These are phyloP conservation scores for Invenusta paracnida DNA, from an alignment of 2,888 invertebrate genomes.

Conservation along the genomic window DNA sequence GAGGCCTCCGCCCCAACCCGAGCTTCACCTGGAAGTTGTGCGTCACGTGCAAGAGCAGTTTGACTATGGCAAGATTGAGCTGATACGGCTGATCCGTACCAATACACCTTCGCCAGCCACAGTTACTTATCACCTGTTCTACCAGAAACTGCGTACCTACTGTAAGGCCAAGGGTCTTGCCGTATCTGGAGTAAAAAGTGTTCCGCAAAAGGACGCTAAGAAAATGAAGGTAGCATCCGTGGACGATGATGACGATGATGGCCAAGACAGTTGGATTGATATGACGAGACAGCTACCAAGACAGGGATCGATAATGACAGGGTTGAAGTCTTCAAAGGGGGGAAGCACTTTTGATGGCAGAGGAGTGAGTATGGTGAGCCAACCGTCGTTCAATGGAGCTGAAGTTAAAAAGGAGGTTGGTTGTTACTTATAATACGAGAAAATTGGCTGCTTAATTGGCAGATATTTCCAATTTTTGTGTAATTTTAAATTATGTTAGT, in stretches of 20 bases:
- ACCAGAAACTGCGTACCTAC: constrained; percentile 48
- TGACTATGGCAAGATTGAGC: constrained; percentile 53
- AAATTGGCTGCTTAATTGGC: too few relatives aligned
- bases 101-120: constrained; percentile 54
- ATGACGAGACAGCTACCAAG: too few relatives aligned
- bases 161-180: constrained; percentile 8
- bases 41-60: constrained; percentile 55
- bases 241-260: background rate
- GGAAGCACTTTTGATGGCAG: too few relatives aligned
- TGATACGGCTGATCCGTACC: constrained; percentile 53
- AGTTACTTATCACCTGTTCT: constrained; percentile 54
- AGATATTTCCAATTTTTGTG: too few relatives aligned
- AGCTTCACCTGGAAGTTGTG: constrained; percentile 52
- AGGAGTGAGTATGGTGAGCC: too few relatives aligned
- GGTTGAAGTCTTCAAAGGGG: too few relatives aligned
- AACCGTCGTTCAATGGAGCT: too few relatives aligned
- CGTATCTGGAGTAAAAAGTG: background rate
- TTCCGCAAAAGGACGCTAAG: background rate
- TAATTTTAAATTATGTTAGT: too few relatives aligned
- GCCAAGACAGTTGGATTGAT: background rate
- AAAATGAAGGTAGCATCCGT: background rate
- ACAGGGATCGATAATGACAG: too few relatives aligned
- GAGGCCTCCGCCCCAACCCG: constrained; percentile 54
- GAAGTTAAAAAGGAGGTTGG: too few relatives aligned
- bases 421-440: too few relatives aligned